Evolutionary conservation across 2,888 invertebrate species (phyloP), one percentile per base, ranked within the genome.

Genomic region (Hypena proboscidalis): DNA sequence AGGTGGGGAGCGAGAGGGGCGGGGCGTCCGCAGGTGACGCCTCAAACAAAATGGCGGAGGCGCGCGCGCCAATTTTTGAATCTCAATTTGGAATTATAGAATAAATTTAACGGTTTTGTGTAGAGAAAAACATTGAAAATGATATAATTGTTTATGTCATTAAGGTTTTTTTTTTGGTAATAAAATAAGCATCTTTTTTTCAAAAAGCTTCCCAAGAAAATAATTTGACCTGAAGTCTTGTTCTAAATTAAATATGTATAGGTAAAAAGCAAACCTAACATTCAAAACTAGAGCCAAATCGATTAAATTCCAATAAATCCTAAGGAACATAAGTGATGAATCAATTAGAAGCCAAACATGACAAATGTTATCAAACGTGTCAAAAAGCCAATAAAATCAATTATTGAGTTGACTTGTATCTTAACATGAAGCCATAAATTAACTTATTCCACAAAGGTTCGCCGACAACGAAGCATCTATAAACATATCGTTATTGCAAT

Each of bases 11-110:
- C 80, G 76, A 68, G 78, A 77, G 84, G 85, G 92, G 92, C 92
- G 90, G 89, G 81, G 83, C 91, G 63, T 51, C 82, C 77, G 81
- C 85, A 86, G 88, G 75, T 75, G 72, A 87, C 92, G 91, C 93
- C 93, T 86, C 74, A 86, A 92, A 90, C 92, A 92, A 92, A 91
- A 92, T 91, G 92, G 92, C 92, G 83, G 83, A 83, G 75, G 79
- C 81, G 81, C 80, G 82, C 91, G 92, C 92, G 93, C 92, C 92
- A 92, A 93, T 74, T 79, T 89, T 89, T 79, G 77, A 90, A 88
- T 83, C 83, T 68, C 38, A 55, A 71, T 55, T 58, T 48, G 25
- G 25, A 62, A 61, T 61, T 44, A 27, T 51, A 51, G 34, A 34
- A 38, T 39, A 31, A 39, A 39, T 30, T 8, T 2, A 23, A 15